Evolutionary conservation across 2,888 invertebrate species (phyloP).

Genomic region (Plebejus melissa): DNA sequence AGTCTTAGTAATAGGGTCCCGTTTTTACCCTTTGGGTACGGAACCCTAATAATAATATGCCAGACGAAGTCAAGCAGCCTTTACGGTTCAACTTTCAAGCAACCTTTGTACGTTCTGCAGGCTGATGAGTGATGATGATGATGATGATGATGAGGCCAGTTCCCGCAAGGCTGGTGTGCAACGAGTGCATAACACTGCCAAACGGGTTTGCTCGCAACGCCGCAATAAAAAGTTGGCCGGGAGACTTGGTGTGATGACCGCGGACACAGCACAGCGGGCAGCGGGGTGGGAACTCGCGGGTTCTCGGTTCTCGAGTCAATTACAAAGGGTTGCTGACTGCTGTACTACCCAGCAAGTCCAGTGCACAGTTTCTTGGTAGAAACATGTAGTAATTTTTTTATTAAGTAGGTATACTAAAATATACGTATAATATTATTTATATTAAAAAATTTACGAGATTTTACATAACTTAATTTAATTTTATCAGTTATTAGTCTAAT

Average conservation of each 20-base stretch:
- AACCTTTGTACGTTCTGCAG: no score
- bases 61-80: no score
- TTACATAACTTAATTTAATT: no score
- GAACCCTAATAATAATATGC: no score
- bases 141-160: slow-evolving; percentile 39
- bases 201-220: slow-evolving; percentile 66
- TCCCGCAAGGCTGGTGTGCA: slow-evolving; percentile 55
- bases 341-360: no score
- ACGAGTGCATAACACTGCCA: slow-evolving; percentile 59
- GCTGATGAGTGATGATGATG: not conserved
- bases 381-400: not conserved
- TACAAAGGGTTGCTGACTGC: not conserved
- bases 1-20: no score
- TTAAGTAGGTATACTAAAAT: no score
- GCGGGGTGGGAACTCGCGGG: not conserved
- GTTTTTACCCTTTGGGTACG: no score
- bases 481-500: no score
- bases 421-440: no score
- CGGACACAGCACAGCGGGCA: not conserved
- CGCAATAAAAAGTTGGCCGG: slow-evolving; percentile 65
- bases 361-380: not conserved
- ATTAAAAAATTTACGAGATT: no score
- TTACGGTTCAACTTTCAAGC: no score
- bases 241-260: slow-evolving; percentile 43
- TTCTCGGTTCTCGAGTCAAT: not conserved